Evolutionary conservation across 35 echinoderm and acorn worm species (phyloP).

Genomic region (Diadema setosum): DNA sequence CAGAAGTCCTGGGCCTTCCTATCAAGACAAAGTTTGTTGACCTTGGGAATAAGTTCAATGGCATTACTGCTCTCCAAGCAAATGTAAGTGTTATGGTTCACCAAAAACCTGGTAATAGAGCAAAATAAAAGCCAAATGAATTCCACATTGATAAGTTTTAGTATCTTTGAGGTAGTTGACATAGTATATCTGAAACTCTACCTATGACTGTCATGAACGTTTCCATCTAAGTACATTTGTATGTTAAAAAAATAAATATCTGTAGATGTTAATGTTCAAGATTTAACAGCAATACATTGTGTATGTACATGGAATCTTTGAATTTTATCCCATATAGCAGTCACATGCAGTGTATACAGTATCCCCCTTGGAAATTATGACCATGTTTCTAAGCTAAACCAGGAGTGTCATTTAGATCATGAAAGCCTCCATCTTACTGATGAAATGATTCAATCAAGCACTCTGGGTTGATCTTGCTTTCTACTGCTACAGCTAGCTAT

Average conservation of each 20-base stretch:
- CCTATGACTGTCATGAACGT: neutral
- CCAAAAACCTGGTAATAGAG: no score
- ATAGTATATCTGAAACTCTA: neutral
- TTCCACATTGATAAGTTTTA: neutral
- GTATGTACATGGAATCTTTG: no score
- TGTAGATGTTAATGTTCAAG: neutral
- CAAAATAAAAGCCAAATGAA: neutral
- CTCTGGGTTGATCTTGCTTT: neutral
- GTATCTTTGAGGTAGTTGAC: neutral
- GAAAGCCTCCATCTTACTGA: no score
- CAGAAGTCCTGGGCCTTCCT: conserved; percentile 26
- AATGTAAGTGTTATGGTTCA: conserved; percentile 22
- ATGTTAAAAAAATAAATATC: neutral
- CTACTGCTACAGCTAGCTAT: conserved; percentile 22
- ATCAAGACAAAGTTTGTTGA: conserved; percentile 60
- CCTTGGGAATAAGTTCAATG: conserved; percentile 41
- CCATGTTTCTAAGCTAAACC: neutral
- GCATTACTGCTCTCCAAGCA: neutral
- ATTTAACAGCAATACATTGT: no score
- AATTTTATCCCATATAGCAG: neutral
- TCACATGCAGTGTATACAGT: neutral
- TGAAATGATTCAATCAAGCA: no score
- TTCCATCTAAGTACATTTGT: neutral
- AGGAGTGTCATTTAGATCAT: neutral
- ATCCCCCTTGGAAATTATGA: neutral